Base-by-base conservation (phyloP, 2,113 vertebrate genomes). In the Bujurquina vittata region DNA sequence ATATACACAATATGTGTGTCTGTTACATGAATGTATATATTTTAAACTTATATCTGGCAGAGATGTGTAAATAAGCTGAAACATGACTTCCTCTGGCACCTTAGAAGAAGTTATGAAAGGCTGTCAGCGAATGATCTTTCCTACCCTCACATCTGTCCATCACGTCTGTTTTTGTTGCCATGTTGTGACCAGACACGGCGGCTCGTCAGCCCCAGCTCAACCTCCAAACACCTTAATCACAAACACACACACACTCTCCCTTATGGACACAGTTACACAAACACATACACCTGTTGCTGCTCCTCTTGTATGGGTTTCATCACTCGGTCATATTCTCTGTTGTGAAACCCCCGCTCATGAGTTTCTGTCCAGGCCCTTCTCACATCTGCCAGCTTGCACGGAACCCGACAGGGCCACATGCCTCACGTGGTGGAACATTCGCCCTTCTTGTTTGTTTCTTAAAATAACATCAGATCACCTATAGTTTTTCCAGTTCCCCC, bases 381-480 rank as follows among this genome's bases (percentile, higher is more conserved):
- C 87, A 87, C 86, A 91, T 91, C 92, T 84, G 88, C 84, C 83
- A 83, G 63, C 87, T 81, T 60, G 82, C 84, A 61, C 56, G 78
- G 84, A 84, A 91, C 88, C 84, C 7, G 1, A 10, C 61, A 33
- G 35, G 83, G 78, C 81, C 88, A 88, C 91, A 92, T 89, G 92
- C 89, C 87, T 93, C 88, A 92, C 85, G 58, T 86, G 94, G 94
- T 93, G 88, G 89, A 91, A 91, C 88, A 86, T 92, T 93, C 80
- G 58, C 76, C 79, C 90, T 72, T 60, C 93, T 88, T 95, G 94
- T 95, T 95, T 95, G 95, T 95, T 91, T 94, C 94, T 94, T 83
- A 93, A 94, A 96, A 96, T 96, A 96, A 89, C 90, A 35, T 74
- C 84, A 80, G 86, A 90, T 90, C 91, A 94, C 92, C 92, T 93